Base-by-base conservation (phyloP, 2,797 vertebrate genomes). In the Falco cherrug region DNA sequence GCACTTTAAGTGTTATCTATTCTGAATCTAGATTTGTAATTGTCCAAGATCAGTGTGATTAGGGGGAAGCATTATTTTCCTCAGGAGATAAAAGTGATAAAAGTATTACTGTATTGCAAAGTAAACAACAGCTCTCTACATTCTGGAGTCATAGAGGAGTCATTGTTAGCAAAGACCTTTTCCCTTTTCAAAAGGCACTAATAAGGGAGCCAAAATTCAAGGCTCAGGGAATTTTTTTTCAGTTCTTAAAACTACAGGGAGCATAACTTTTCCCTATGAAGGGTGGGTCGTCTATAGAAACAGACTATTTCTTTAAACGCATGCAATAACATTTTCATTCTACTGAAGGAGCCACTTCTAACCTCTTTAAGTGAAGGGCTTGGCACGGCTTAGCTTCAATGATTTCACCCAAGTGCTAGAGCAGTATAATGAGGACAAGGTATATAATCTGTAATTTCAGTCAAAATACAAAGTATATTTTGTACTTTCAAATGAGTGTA, bases 401-500 rank as follows among this genome's bases (percentile, higher is more conserved):
- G 75, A 78, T 95, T 97, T 97, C 80, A 94, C 31, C 35, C 53
- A 95, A 86, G 73, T 96, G 95, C 94, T 91, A 35, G 87, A 94
- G 90, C 68, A 53, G 39, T 87, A n/a, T 67, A 77, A 80, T 76
- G 63, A 97, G 35, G 81, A 17, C 37, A 74, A 74, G 68, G 37
- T 51, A 75, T 35, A 41, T 57, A 76, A 39, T 87, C 57, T 80
- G 41, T 84, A 93, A 90, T 75, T 16, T 29, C 5, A 45, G 43
- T 7, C 47, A 70, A 91, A 94, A 64, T 77, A 26, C 8, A 8
- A 71, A 78, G 18, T 31, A 5, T 50, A 25, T 75, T 85, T 94
- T 85, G 6, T 75, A 50, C 6, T 75, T 85, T 7, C 5, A 50
- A 39, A 64, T 64, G 2, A 74, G 12, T 12, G 5, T 13, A 45